These are phyloP conservation scores for Anas bahamensis DNA, from an alignment of 2,797 vertebrate species.

Conservation along the genomic window DNA sequence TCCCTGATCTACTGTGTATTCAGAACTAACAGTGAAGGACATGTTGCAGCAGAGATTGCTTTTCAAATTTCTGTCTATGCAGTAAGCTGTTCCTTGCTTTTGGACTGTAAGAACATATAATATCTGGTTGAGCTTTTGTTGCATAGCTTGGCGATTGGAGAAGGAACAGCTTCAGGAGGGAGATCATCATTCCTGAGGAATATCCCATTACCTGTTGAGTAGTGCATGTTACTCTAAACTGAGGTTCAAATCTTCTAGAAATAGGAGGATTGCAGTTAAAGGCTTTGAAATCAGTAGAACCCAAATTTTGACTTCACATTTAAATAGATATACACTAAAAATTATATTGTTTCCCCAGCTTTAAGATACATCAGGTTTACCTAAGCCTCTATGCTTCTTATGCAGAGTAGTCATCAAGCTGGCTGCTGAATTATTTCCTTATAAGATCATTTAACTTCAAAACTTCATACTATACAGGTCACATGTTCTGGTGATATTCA, in stretches of 20 bases:
- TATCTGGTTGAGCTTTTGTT: neutral
- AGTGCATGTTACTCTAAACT: neutral
- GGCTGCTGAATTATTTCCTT: conserved; percentile 75
- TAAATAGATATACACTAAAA: neutral
- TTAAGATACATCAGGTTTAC: neutral
- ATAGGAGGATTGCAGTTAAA: neutral
- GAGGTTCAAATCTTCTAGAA: neutral
- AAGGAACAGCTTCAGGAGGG: neutral
- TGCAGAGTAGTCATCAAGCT: conserved; percentile 44
- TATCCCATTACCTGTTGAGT: neutral
- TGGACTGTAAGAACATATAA: neutral
- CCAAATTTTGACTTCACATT: neutral
- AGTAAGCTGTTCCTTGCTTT: neutral
- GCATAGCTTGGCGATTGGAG: neutral
- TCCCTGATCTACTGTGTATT: neutral
- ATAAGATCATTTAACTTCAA: conserved; percentile 77
- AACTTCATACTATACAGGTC: conserved; percentile 66
- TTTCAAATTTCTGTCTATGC: neutral
- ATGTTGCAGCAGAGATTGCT: neutral
- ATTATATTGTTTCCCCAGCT: neutral
- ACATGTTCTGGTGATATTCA: conserved; percentile 74
- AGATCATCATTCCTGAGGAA: neutral
- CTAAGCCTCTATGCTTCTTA: conserved; percentile 4
- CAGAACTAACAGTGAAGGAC: neutral
- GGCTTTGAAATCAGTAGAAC: neutral